Base-by-base conservation (phyloP, 2,888 invertebrate species). In the Cremastinae sp. region DNA sequence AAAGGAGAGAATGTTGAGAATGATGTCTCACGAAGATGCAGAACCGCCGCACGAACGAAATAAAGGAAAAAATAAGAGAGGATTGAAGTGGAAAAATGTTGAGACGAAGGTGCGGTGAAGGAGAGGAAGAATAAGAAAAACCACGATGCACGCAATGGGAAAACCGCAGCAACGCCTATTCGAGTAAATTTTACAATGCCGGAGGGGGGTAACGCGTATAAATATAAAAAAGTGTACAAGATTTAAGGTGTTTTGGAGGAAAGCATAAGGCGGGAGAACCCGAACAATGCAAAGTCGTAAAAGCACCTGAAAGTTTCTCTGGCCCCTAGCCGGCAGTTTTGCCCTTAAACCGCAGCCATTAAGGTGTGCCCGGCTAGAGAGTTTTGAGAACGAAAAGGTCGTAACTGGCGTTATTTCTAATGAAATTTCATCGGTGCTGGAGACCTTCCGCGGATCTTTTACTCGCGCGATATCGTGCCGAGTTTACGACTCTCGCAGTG, bases 241-340 rank as follows among this genome's bases (percentile, higher is more conserved):
- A n/a, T 14, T 41, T 51, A 53, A 20, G 59, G 9, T 51, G 53
- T 66, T 72, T 58, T 58, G 51, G 59, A 43, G 39, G 39, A 45
- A 66, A 49, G 41, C 72, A 41, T 47, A 37, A 73, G 58, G 41
- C 35, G 18, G 58, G 53, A 62, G 53, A 41, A 56, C 58, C 12
- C 56, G 64, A 20, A 68, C 74, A 66, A 62, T 68, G 37, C 56
- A 45, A 51, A 56, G 62, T 68, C 68, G 62, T 69, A 62, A 74
- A 74, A 74, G 22, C 62, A 68, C 68, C 64, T 56, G 58, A 66
- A 35, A 16, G 28, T 64, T 28, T 8, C 12, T 35, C 10, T 9
- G 1, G n/a, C n/a, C 37, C 28, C 47, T 55, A 14, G 22, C 47
- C 16, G 22, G 18, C 35, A 5, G n/a, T 55, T 16, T 55, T 37